A percentile compares a stretch with the other conserved stretches of the same genome.
Evolutionary conservation across 2,113 vertebrate genomes (phyloP).

Genomic region (Gila orcuttii): DNA sequence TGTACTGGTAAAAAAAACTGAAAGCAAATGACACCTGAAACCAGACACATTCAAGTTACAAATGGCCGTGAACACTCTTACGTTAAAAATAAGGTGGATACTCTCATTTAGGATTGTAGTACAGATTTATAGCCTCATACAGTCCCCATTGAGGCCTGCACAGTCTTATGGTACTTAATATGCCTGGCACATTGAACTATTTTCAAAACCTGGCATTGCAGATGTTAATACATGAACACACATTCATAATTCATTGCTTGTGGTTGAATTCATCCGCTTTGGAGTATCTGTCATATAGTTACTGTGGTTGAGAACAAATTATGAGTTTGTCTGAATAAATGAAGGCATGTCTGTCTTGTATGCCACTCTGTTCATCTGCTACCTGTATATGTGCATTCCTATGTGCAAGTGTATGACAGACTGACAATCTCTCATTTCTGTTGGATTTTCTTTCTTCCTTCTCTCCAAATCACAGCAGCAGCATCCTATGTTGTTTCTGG

Average conservation of each 20-base stretch:
- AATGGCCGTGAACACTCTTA: too few relatives aligned
- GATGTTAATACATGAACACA: background rate
- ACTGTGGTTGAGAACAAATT: background rate
- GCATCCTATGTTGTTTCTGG: background rate
- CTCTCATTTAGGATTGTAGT: too few relatives aligned
- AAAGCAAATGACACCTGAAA: too few relatives aligned
- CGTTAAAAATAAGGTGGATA: too few relatives aligned
- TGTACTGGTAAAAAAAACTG: too few relatives aligned
- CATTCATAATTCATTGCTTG: background rate
- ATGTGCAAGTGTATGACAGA: background rate
- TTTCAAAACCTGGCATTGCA: background rate
- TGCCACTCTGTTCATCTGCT: constrained; percentile 1
- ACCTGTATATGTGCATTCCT: background rate
- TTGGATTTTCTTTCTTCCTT: constrained; percentile 1
- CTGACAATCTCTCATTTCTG: background rate
- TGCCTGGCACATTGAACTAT: background rate
- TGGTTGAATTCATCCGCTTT: background rate
- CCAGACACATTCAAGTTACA: too few relatives aligned
- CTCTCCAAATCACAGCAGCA: background rate
- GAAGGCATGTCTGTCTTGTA: background rate
- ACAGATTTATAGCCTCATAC: background rate
- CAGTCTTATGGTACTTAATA: background rate
- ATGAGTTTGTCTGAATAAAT: background rate
- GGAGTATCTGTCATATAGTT: background rate
- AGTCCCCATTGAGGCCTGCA: background rate